Conservation (phyloP, 1,140 invertebrate genomes). For the Propsilocerus akamusi region DNA sequence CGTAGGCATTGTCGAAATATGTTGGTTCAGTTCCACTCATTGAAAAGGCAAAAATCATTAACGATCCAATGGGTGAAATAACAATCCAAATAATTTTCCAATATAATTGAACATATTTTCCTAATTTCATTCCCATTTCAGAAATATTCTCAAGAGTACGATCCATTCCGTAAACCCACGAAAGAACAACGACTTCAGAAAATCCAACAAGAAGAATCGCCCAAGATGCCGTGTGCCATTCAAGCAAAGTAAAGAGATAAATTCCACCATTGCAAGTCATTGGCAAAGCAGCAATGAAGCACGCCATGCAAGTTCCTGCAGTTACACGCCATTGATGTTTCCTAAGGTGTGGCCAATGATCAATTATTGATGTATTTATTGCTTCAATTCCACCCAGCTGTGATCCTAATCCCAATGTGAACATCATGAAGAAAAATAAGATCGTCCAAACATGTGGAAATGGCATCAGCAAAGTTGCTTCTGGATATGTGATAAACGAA, state of each 20-base stretch:
- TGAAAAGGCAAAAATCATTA: slow-evolving; percentile 46
- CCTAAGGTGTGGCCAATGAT: slow-evolving; percentile 43
- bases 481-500: slow-evolving; percentile 57
- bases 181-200: slow-evolving; percentile 41
- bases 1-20: slow-evolving; percentile 26
- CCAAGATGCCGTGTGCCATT: slow-evolving; percentile 71
- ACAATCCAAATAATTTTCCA: slow-evolving; percentile 36
- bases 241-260: slow-evolving; percentile 56
- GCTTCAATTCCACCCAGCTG: slow-evolving; percentile 68
- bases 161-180: slow-evolving; percentile 52
- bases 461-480: slow-evolving; percentile 62
- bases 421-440: slow-evolving; percentile 71
- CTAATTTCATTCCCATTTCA: slow-evolving; percentile 35
- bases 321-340: slow-evolving; percentile 37
- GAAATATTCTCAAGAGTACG: slow-evolving; percentile 32
- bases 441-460: slow-evolving; percentile 57
- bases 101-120: slow-evolving; percentile 25
- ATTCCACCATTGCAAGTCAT: slow-evolving; percentile 54
- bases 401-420: slow-evolving; percentile 58
- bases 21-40: slow-evolving; percentile 38
- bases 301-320: slow-evolving; percentile 32
- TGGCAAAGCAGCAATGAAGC: slow-evolving; percentile 41
- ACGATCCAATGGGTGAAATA: slow-evolving; percentile 29
- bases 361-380: slow-evolving; percentile 53
- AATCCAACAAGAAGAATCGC: slow-evolving; percentile 58